Percentiles rank a stretch among this genome's conserved stretches.
These are phyloP conservation scores for Neomorphus geoffroyi DNA, from an alignment of 2,797 vertebrate genomes.

Conservation along the genomic window DNA sequence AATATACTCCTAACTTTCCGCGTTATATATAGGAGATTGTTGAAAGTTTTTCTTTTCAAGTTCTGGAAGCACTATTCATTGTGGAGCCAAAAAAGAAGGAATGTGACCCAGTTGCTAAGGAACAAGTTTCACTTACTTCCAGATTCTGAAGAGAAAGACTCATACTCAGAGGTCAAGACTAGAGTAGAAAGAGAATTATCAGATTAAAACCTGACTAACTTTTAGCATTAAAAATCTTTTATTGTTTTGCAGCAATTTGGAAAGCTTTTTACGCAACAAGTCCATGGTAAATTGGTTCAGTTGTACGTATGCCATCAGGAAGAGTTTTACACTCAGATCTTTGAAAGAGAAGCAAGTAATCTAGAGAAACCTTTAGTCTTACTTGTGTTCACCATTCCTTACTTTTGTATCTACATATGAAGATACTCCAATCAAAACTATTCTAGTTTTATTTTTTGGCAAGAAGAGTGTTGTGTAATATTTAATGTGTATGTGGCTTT, in stretches of 20 bases:
- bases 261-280: background rate
- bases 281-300: background rate
- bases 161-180: background rate
- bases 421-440: background rate
- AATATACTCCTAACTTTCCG: conserved; percentile 27
- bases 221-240: background rate
- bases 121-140: conserved; percentile 42
- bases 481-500: background rate
- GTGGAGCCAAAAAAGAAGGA: conserved; percentile 46
- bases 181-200: background rate
- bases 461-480: background rate
- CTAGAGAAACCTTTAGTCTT: background rate
- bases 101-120: conserved; percentile 63
- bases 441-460: background rate
- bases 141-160: conserved; percentile 32
- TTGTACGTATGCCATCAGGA: background rate
- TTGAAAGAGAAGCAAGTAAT: background rate
- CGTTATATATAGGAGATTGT: background rate
- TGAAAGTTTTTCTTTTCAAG: conserved; percentile 28
- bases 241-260: background rate
- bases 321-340: background rate
- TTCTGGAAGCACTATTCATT: conserved; percentile 19
- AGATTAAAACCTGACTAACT: background rate
- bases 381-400: background rate
- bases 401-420: background rate